These are phyloP conservation scores for Drosophila suzukii DNA, from an alignment of 1,140 invertebrate species.

Conservation along the genomic window DNA sequence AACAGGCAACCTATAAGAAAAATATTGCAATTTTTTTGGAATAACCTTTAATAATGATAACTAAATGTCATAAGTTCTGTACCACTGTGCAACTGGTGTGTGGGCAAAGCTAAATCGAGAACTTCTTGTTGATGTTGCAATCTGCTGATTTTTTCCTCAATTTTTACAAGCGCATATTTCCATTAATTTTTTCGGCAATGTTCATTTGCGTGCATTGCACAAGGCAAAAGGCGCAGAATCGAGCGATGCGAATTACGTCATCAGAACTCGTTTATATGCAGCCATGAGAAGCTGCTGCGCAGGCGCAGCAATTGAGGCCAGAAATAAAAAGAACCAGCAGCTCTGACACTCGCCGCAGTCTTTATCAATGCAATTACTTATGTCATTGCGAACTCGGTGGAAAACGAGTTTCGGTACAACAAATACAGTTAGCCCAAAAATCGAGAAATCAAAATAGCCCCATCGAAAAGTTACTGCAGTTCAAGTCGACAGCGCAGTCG, in stretches of 20 bases:
- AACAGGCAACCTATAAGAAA: too few relatives aligned
- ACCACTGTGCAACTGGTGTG: slow-evolving; percentile 34
- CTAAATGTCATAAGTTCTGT: not conserved
- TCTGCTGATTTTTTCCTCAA: slow-evolving; percentile 29
- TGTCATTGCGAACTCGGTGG: slow-evolving; percentile 55
- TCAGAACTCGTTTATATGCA: slow-evolving; percentile 76
- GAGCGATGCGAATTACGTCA: slow-evolving; percentile 66
- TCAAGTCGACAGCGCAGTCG: slow-evolving; percentile 18
- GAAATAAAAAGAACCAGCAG: slow-evolving; percentile 35
- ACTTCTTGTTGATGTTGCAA: slow-evolving; percentile 69
- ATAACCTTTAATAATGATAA: not conserved
- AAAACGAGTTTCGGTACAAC: slow-evolving; percentile 31
- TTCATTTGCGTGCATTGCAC: slow-evolving; percentile 66
- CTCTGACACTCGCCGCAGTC: slow-evolving; percentile 52
- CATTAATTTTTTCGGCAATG: slow-evolving; percentile 52
- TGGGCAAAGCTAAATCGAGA: slow-evolving; percentile 48
- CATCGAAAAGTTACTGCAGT: slow-evolving; percentile 14
- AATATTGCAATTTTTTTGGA: too few relatives aligned
- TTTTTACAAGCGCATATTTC: slow-evolving; percentile 47
- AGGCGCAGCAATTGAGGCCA: slow-evolving; percentile 53
- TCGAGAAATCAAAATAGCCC: slow-evolving; percentile 18
- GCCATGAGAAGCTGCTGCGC: slow-evolving; percentile 34
- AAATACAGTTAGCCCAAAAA: slow-evolving; percentile 42
- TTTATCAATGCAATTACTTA: slow-evolving; percentile 74
- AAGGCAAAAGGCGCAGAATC: slow-evolving; percentile 33